Evolutionary conservation across 2,888 invertebrate genomes (phyloP).

Genomic region (Oasisia sp.): DNA sequence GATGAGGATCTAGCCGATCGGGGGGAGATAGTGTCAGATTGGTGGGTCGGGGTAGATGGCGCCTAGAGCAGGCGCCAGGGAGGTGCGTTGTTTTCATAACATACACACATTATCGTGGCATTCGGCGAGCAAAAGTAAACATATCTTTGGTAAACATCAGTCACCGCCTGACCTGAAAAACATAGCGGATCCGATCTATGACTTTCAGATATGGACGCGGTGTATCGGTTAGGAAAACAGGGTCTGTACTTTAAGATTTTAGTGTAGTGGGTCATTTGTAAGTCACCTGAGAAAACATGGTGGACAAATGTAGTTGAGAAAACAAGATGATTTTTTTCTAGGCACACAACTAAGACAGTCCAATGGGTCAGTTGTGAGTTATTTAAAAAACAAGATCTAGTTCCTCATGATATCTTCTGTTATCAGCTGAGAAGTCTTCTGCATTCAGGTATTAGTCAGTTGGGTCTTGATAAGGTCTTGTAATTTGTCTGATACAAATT

Average conservation of each 20-base stretch:
- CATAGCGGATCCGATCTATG: not conserved
- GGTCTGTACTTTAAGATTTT: not conserved
- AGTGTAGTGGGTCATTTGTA: not conserved
- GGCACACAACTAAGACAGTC: not conserved
- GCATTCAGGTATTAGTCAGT: too few species aligned
- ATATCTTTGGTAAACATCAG: not conserved
- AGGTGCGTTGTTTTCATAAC: not conserved
- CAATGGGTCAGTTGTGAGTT: too few species aligned
- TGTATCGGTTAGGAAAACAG: not conserved
- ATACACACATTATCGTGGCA: not conserved
- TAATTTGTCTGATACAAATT: too few species aligned
- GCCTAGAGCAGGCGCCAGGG: not conserved
- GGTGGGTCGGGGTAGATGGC: not conserved
- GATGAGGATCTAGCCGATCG: not conserved
- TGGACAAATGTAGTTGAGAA: too few species aligned
- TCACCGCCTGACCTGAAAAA: not conserved
- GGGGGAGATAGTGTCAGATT: not conserved
- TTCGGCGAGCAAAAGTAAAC: not conserved
- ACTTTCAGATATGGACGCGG: not conserved
- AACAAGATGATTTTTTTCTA: too few species aligned
- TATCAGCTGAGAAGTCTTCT: too few species aligned
- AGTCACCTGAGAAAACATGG: not conserved
- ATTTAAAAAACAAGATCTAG: not conserved
- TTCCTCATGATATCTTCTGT: not conserved
- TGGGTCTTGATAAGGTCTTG: too few species aligned